phyloP scores from a whole-genome alignment of 2,888 invertebrate species.

The Catocala sponsa region DNA sequence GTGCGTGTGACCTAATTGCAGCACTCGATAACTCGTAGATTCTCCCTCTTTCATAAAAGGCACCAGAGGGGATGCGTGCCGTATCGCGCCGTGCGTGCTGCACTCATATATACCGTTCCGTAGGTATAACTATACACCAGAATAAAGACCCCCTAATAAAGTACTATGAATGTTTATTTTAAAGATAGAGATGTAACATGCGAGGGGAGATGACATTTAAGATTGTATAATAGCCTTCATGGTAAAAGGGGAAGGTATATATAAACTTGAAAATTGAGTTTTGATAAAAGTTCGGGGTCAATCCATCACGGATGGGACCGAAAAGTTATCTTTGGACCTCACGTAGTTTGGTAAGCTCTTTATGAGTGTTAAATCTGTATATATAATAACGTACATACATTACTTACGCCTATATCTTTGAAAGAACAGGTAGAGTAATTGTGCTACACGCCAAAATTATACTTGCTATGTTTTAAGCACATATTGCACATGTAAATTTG shows the following conservation, averaged over 20 bases:
- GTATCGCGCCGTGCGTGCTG: slow-evolving; percentile 48
- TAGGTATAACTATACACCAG: not conserved
- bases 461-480: too few species aligned
- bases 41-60: slow-evolving; percentile 19
- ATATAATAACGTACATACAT: too few species aligned
- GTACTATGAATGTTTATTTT: slow-evolving; percentile 21
- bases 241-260: slow-evolving; percentile 9
- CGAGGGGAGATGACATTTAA: slow-evolving; percentile 21
- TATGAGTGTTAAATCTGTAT: not conserved
- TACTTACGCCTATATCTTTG: too few species aligned
- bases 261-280: slow-evolving; percentile 5
- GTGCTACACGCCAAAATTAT: too few species aligned
- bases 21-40: slow-evolving; percentile 24
- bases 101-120: not conserved
- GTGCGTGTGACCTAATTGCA: slow-evolving; percentile 53
- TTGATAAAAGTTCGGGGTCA: slow-evolving; percentile 5
- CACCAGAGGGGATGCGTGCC: slow-evolving; percentile 43
- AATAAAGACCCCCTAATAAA: slow-evolving; percentile 17
- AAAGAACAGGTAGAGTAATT: too few species aligned
- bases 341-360: not conserved
- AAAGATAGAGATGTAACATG: slow-evolving; percentile 20
- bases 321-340: not conserved
- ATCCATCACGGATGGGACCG: slow-evolving; percentile 1
- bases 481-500: too few species aligned
- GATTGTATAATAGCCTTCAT: slow-evolving; percentile 18